These are phyloP conservation scores for Corydoras sp. DNA, from an alignment of 2,113 vertebrate species.

Conservation along the genomic window DNA sequence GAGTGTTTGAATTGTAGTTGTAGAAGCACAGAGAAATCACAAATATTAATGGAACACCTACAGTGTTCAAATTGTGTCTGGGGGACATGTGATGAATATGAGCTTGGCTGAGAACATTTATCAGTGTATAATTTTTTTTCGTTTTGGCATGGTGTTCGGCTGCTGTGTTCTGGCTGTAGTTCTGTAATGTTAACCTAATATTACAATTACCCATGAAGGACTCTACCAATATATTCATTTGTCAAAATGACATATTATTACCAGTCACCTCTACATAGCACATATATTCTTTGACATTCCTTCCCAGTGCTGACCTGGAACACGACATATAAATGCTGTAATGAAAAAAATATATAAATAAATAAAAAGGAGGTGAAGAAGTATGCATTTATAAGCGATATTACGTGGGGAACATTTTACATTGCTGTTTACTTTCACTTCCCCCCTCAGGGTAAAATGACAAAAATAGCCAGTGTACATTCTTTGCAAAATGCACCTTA, in stretches of 20 bases:
- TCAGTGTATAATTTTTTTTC: slow-evolving; percentile 14
- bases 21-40: neutral
- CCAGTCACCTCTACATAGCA: slow-evolving; percentile 46
- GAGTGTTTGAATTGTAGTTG: neutral
- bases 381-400: neutral
- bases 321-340: slow-evolving; percentile 13
- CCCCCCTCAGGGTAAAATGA: neutral
- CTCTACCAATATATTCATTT: slow-evolving; percentile 40
- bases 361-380: neutral
- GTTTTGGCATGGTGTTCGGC: slow-evolving; percentile 23
- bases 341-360: slow-evolving; percentile 4
- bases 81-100: neutral
- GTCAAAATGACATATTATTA: slow-evolving; percentile 51
- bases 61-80: neutral
- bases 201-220: slow-evolving; percentile 39
- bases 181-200: slow-evolving; percentile 32
- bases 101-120: neutral
- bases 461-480: neutral
- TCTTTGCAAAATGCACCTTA: neutral
- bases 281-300: slow-evolving; percentile 19
- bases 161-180: neutral
- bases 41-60: neutral
- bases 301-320: slow-evolving; percentile 14
- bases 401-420: slow-evolving; percentile 6
- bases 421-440: neutral